Conservation (phyloP, 2,888 invertebrate species). For the Acleris cristana region DNA sequence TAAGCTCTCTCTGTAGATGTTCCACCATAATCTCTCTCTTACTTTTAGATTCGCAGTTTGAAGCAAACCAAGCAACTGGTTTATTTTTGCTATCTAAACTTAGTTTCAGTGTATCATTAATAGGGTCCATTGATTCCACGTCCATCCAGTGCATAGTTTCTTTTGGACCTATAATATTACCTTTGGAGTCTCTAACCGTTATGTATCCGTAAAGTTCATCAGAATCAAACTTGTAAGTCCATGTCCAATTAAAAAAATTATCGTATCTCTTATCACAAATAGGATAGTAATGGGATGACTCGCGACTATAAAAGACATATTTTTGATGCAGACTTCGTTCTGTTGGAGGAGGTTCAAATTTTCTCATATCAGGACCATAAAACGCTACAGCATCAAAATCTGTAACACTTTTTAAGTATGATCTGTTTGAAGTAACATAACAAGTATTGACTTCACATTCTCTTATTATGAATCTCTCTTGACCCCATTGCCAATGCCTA, state of each 20-base stretch:
- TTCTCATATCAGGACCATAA: constrained; percentile 49
- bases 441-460: constrained; percentile 53
- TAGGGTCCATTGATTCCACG: constrained; percentile 50
- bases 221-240: constrained; percentile 60
- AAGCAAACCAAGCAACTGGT: constrained; percentile 64
- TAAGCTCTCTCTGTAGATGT: constrained; percentile 48
- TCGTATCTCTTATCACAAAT: constrained; percentile 49
- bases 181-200: constrained; percentile 47
- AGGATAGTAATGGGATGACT: constrained; percentile 56
- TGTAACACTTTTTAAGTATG: constrained; percentile 41
- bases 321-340: constrained; percentile 48
- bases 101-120: constrained; percentile 47
- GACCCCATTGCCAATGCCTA: constrained; percentile 48
- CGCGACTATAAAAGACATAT: constrained; percentile 53
- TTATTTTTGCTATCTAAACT: constrained; percentile 52
- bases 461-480: constrained; percentile 45
- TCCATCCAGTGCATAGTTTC: constrained; percentile 54
- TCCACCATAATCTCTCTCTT: constrained; percentile 47
- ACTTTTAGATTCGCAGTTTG: constrained; percentile 53
- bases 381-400: constrained; percentile 55
- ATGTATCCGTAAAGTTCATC: constrained; percentile 57
- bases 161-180: constrained; percentile 52
- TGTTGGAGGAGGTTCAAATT: constrained; percentile 39
- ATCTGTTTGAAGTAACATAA: constrained; percentile 49
- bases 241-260: constrained; percentile 60